These are phyloP conservation scores for Exaiptasia diaphana DNA, from an alignment of 64 coral and sea anemone species.

Conservation along the genomic window DNA sequence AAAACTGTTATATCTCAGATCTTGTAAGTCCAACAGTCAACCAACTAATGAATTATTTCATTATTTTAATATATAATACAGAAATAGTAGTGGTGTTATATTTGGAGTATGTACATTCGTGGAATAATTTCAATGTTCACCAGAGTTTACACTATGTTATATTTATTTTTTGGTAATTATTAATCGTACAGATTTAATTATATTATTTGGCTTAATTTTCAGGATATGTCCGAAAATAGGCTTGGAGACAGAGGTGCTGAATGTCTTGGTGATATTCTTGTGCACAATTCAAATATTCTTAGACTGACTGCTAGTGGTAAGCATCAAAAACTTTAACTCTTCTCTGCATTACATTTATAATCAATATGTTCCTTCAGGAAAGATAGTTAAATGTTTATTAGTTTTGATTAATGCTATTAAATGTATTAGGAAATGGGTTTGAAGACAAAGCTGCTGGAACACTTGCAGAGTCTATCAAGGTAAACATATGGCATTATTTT, in stretches of 20 bases:
- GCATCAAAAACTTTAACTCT: not conserved
- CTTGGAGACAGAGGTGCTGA: slow-evolving; percentile 73
- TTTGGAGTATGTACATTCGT: too few relatives aligned
- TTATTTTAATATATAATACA: too few relatives aligned
- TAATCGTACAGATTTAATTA: too few relatives aligned
- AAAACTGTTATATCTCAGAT: slow-evolving; percentile 97
- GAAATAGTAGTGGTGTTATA: too few relatives aligned
- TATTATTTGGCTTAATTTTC: too few relatives aligned
- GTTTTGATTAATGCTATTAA: too few relatives aligned
- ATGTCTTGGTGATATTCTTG: slow-evolving; percentile 75
- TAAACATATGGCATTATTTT: not conserved
- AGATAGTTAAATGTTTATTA: not conserved
- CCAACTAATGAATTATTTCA: too few relatives aligned
- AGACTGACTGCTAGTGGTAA: slow-evolving; percentile 75
- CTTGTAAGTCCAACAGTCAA: slow-evolving; percentile 57
- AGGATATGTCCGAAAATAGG: slow-evolving; percentile 95
- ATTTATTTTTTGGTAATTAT: too few relatives aligned
- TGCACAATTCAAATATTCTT: slow-evolving; percentile 82
- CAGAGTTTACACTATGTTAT: too few relatives aligned
- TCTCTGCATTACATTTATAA: not conserved
- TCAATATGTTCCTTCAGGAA: not conserved
- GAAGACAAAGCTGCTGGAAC: slow-evolving; percentile 87
- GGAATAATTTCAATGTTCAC: too few relatives aligned
- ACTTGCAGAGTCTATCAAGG: slow-evolving; percentile 85
- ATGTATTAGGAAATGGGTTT: slow-evolving; percentile 72